Conservation (phyloP, 2,113 vertebrate species). For the Paradisaea rubra region DNA sequence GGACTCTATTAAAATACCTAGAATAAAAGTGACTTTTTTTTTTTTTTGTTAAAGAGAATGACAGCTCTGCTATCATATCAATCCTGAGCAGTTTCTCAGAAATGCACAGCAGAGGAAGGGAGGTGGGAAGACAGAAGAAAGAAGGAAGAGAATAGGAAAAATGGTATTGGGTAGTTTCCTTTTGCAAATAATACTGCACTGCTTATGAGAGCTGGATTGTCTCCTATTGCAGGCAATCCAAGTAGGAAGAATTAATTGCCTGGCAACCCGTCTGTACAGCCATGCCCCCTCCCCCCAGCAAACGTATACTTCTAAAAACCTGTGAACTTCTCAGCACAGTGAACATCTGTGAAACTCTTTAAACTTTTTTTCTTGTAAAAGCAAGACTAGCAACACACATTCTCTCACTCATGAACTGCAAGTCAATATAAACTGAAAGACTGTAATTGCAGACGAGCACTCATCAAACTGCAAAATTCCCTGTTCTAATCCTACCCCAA, state of each 20-base stretch:
- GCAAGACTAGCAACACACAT: not conserved
- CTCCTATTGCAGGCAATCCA: constrained; percentile 40
- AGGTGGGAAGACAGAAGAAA: constrained; percentile 53
- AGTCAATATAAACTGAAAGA: not conserved
- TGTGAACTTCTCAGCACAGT: not conserved
- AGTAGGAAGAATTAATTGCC: constrained; percentile 52
- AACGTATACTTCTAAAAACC: constrained; percentile 12
- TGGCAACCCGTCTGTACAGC: constrained; percentile 52
- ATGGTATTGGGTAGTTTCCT: constrained; percentile 51
- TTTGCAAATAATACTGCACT: constrained; percentile 17
- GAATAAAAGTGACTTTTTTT: constrained; percentile 74
- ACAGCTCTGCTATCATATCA: constrained; percentile 79
- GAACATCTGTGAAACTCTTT: constrained; percentile 15
- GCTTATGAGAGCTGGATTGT: constrained; percentile 25
- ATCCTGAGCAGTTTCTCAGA: constrained; percentile 71
- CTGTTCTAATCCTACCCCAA: not conserved
- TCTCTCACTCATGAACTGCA: not conserved
- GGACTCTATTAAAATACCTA: constrained; percentile 81
- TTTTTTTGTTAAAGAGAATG: constrained; percentile 70
- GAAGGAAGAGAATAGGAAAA: constrained; percentile 60
- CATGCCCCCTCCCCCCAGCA: not conserved
- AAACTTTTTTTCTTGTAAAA: not conserved
- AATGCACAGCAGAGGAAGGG: constrained; percentile 48
- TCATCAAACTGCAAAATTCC: not conserved
- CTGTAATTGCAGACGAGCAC: not conserved